Conservation (phyloP, 2,888 invertebrate genomes). For the Pollenia labialis region DNA sequence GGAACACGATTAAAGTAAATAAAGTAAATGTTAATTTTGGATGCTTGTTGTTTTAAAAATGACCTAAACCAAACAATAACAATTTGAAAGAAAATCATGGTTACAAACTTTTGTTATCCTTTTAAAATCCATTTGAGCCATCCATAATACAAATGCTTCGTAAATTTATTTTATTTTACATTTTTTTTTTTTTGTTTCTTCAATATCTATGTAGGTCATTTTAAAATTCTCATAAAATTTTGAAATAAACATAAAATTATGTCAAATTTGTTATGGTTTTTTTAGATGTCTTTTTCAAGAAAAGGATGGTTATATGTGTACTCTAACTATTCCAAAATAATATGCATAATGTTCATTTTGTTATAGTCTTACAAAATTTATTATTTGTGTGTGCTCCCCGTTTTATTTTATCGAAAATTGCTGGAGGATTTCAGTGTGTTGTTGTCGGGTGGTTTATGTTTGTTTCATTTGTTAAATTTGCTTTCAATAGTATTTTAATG, state of each 20-base stretch:
- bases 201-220: conserved; percentile 9
- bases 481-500: conserved; percentile 79
- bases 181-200: not conserved
- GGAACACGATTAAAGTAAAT: not conserved
- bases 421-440: not conserved
- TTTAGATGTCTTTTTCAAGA: not conserved
- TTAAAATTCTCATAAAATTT: conserved; percentile 3
- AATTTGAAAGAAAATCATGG: not conserved
- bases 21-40: too few species aligned
- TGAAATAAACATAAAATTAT: conserved; percentile 1
- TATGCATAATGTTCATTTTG: not conserved
- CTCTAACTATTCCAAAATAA: too few species aligned
- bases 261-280: not conserved
- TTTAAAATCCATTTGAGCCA: not conserved
- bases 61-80: not conserved
- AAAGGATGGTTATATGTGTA: too few species aligned
- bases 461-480: conserved; percentile 58
- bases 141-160: not conserved
- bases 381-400: conserved; percentile 36
- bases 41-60: too few species aligned
- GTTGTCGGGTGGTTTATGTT: conserved; percentile 22
- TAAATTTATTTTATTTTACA: too few species aligned
- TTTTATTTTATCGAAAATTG: conserved; percentile 8
- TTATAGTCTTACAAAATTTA: not conserved
- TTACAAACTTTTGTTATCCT: not conserved